Evolutionary conservation across 2,797 vertebrate genomes (phyloP).

Genomic region (Syngnathus rostellatus): DNA sequence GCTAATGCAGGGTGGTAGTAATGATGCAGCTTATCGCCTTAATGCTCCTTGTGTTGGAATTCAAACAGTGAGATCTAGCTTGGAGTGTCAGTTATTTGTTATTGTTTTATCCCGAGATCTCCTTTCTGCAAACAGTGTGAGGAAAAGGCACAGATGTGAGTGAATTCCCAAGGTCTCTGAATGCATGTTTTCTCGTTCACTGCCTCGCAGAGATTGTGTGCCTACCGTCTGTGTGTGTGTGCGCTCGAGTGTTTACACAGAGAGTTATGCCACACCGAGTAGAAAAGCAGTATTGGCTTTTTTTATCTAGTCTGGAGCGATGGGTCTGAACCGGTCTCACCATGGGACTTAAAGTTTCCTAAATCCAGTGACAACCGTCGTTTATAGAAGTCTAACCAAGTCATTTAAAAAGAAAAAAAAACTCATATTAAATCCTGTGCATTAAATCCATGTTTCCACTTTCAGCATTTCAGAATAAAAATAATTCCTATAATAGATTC

Average conservation of each 20-base stretch:
- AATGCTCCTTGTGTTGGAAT: slow-evolving; percentile 35
- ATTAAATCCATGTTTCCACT: neutral
- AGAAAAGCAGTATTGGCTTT: slow-evolving; percentile 27
- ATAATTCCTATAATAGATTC: too few relatives aligned
- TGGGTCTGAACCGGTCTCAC: neutral
- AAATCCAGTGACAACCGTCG: too few relatives aligned
- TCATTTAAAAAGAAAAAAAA: too few relatives aligned
- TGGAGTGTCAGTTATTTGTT: slow-evolving; percentile 49
- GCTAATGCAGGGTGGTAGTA: slow-evolving; percentile 27
- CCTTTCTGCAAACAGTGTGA: slow-evolving; percentile 41
- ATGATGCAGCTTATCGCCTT: slow-evolving; percentile 37
- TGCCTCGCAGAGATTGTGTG: slow-evolving; percentile 35
- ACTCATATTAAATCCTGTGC: neutral
- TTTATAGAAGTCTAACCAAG: too few relatives aligned
- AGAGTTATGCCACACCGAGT: slow-evolving; percentile 12
- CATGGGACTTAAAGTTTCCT: neutral
- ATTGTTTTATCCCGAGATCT: slow-evolving; percentile 45
- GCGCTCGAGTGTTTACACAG: neutral
- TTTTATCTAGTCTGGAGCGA: neutral
- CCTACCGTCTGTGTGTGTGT: neutral
- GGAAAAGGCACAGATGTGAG: slow-evolving; percentile 57
- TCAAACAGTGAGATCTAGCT: slow-evolving; percentile 28
- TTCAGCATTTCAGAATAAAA: neutral
- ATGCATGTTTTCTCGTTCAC: slow-evolving; percentile 56
- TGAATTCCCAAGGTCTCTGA: slow-evolving; percentile 63